phyloP scores from a whole-genome alignment of 2,113 vertebrate species.

The Syngnathoides biaculeatus region DNA sequence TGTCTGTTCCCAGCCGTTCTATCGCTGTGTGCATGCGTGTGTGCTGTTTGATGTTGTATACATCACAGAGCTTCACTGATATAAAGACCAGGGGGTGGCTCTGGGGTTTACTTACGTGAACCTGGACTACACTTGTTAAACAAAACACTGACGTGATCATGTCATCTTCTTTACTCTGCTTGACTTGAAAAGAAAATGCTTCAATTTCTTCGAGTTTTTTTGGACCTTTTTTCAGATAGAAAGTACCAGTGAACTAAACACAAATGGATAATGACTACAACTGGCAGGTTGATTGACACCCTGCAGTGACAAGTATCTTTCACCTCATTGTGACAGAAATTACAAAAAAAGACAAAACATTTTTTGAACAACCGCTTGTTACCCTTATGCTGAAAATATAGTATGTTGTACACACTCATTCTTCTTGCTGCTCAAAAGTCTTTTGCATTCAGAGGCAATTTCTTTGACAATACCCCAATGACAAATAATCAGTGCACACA shows the following conservation, averaged over 20 bases:
- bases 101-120: conserved; percentile 17
- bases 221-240: too few relatives aligned
- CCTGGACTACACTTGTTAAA: conserved; percentile 16
- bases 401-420: not conserved
- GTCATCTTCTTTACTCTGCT: not conserved
- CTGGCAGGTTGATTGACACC: not conserved
- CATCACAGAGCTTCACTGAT: conserved; percentile 36
- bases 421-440: too few relatives aligned
- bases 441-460: too few relatives aligned
- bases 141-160: not conserved
- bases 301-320: not conserved
- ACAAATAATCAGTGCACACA: too few relatives aligned
- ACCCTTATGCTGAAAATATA: not conserved
- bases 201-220: too few relatives aligned
- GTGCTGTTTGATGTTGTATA: conserved; percentile 49
- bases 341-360: not conserved
- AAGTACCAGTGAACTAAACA: too few relatives aligned
- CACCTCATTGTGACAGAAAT: too few relatives aligned
- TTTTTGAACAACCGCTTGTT: too few relatives aligned
- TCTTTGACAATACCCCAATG: too few relatives aligned
- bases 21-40: not conserved
- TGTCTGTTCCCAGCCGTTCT: not conserved
- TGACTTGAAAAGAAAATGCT: too few relatives aligned
- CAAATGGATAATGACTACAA: not conserved
- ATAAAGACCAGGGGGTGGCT: conserved; percentile 14